Evolutionary conservation across 2,113 vertebrate genomes (phyloP).

Genomic region (Anser cygnoides): DNA sequence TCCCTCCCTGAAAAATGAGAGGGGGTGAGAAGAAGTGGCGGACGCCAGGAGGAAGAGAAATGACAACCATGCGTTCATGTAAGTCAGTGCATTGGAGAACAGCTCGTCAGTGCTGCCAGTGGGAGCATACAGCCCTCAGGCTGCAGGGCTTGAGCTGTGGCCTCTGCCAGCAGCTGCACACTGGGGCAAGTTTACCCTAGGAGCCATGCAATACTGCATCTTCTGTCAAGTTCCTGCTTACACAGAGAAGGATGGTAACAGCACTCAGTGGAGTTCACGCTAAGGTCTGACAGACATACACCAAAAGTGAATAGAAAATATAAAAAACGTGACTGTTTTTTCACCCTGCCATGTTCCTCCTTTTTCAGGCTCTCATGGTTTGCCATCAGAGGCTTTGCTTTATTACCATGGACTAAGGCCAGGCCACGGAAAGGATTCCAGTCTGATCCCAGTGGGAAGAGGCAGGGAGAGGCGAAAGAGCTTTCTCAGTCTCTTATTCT

Average conservation of each 20-base stretch:
- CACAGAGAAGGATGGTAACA: neutral
- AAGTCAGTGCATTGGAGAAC: accelerated
- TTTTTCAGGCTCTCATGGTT: neutral
- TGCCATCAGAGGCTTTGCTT: accelerated
- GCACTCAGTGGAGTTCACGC: neutral
- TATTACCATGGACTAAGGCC: neutral
- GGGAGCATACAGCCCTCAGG: neutral
- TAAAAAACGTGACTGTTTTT: neutral
- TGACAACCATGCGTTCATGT: neutral
- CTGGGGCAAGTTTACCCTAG: neutral
- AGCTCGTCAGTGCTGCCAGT: neutral
- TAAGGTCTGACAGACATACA: neutral
- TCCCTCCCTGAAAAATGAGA: neutral
- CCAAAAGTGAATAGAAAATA: neutral
- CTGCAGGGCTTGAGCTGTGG: neutral
- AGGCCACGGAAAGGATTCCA: neutral
- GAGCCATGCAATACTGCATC: neutral
- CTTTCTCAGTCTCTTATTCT: neutral
- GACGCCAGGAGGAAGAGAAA: neutral
- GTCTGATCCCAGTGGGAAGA: neutral
- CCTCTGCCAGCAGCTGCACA: neutral
- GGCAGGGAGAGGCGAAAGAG: neutral
- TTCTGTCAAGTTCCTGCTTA: neutral
- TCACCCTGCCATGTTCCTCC: neutral
- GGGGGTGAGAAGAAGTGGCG: neutral